Conservation (phyloP, 2,797 vertebrate species). For the Euthynnus affinis region DNA sequence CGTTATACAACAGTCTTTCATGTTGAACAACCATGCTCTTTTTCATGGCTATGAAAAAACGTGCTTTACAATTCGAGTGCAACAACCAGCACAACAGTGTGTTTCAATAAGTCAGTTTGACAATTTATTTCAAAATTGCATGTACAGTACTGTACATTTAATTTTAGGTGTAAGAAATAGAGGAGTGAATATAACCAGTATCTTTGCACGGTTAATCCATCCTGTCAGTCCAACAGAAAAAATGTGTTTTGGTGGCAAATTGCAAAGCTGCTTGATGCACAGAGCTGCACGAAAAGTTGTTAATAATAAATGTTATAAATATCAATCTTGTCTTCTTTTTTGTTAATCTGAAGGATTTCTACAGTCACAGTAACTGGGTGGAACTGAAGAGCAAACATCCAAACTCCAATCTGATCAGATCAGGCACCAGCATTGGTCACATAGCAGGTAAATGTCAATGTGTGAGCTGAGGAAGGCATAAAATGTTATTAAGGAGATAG, state of each 20-base stretch:
- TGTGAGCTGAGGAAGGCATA: neutral
- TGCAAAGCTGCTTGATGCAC: no score
- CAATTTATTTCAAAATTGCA: neutral
- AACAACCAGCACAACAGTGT: neutral
- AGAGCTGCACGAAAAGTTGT: neutral
- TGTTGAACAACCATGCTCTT: no score
- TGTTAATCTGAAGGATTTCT: conserved; percentile 81
- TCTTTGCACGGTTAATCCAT: no score
- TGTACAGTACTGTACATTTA: neutral
- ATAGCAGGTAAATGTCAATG: conserved; percentile 74
- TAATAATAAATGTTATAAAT: neutral
- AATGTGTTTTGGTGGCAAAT: no score
- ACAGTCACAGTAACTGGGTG: conserved; percentile 76
- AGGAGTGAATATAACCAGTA: no score
- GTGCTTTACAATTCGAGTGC: neutral
- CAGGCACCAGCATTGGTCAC: conserved; percentile 68
- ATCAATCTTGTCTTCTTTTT: neutral
- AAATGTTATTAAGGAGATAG: neutral
- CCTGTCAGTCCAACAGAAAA: no score
- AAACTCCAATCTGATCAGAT: conserved; percentile 73
- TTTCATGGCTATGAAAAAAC: no score
- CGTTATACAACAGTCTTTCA: no score
- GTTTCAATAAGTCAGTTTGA: neutral
- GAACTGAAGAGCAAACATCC: conserved; percentile 73
- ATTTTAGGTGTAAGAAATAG: neutral